Evolutionary conservation across 1,140 invertebrate species (phyloP).

Genomic region (Hylaeus volcanicus): DNA sequence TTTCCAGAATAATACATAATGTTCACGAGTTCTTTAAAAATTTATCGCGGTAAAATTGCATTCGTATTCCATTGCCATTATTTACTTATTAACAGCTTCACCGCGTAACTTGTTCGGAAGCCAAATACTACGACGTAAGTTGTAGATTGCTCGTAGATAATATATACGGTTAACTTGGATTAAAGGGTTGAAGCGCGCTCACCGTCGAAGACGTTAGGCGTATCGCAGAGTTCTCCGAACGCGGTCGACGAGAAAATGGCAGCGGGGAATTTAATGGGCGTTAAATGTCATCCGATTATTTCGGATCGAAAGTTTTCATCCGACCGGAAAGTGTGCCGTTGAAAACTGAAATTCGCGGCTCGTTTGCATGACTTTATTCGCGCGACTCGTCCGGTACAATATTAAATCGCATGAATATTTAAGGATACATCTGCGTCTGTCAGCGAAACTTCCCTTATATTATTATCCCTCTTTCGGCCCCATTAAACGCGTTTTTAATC

Average conservation of each 20-base stretch:
- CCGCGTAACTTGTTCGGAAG: too few relatives aligned
- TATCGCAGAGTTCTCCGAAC: neutral
- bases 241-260: constrained; percentile 6
- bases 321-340: constrained; percentile 2
- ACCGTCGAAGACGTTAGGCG: too few relatives aligned
- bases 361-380: constrained; percentile 60
- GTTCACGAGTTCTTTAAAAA: too few relatives aligned
- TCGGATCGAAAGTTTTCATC: constrained; percentile 16
- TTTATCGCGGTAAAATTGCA: too few relatives aligned
- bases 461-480: constrained; percentile 61
- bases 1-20: too few relatives aligned
- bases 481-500: constrained; percentile 64
- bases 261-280: neutral
- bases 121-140: too few relatives aligned
- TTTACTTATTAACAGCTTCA: too few relatives aligned
- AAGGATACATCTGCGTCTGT: constrained; percentile 48
- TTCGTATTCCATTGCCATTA: too few relatives aligned
- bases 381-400: constrained; percentile 45
- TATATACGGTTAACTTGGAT: too few relatives aligned
- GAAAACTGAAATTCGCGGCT: constrained; percentile 52
- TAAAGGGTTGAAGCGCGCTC: too few relatives aligned
- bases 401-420: constrained; percentile 68
- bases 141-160: too few relatives aligned
- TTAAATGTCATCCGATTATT: constrained; percentile 31
- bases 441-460: constrained; percentile 41